Conservation (phyloP, 2,797 vertebrate species). For the Alexandromys oeconomus region DNA sequence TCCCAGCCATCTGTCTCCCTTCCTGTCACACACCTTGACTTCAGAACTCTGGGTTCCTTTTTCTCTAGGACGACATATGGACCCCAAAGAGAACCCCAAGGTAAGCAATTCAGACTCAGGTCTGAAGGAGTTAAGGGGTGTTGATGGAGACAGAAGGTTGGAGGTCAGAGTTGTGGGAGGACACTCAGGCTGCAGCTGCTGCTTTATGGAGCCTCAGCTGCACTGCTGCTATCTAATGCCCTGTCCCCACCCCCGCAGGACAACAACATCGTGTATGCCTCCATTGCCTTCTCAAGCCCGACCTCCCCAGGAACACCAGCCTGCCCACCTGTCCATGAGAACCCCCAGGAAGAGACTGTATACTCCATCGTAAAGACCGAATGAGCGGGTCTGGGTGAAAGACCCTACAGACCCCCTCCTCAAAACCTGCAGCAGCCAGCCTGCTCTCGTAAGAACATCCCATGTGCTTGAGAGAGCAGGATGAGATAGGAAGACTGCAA, state of each 20-base stretch:
- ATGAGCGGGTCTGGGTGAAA: background rate
- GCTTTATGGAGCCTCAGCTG: background rate
- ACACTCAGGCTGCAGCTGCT: background rate
- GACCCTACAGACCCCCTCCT: too few species aligned
- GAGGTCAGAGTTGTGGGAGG: background rate
- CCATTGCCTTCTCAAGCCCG: constrained; percentile 25
- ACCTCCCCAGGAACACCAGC: background rate
- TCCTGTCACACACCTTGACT: background rate
- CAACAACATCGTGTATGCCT: constrained; percentile 57
- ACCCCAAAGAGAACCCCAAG: background rate
- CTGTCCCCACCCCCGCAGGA: background rate
- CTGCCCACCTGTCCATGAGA: rapidly evolving
- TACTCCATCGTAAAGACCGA: constrained; percentile 61
- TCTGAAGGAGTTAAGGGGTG: background rate
- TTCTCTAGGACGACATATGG: constrained; percentile 23
- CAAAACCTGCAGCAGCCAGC: too few species aligned
- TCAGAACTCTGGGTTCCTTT: background rate
- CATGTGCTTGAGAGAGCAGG: too few species aligned
- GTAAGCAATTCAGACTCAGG: constrained; percentile 17
- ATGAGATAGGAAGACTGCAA: too few species aligned
- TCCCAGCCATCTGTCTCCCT: background rate
- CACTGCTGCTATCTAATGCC: background rate
- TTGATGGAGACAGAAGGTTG: background rate
- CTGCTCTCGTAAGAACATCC: too few species aligned
- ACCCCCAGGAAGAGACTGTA: constrained; percentile 41